phyloP scores from a whole-genome alignment of 2,113 vertebrate genomes.

The Paracanthobrama guichenoti region DNA sequence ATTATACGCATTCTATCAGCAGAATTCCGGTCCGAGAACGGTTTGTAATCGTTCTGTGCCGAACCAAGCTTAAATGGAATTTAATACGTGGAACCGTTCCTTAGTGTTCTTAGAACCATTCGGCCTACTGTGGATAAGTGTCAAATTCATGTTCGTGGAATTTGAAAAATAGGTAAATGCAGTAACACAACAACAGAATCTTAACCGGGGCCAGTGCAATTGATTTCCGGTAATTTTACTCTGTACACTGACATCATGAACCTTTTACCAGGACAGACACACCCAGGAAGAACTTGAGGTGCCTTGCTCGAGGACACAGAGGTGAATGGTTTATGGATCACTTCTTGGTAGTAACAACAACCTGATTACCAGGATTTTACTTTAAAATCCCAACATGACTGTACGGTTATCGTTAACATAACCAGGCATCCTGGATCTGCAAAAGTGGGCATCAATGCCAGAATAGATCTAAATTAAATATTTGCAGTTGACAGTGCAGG shows the following conservation, averaged over 20 bases:
- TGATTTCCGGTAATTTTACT: background rate
- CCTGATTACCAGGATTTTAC: background rate
- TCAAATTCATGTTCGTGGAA: background rate
- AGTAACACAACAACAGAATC: background rate
- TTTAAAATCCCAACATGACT: background rate
- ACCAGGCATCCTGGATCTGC: too few species aligned
- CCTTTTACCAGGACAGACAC: background rate
- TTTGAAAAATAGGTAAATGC: background rate
- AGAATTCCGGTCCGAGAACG: too few species aligned
- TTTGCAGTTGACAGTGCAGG: background rate
- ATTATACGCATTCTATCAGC: too few species aligned
- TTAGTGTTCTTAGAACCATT: too few species aligned
- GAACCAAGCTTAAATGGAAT: too few species aligned
- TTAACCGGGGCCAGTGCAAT: background rate
- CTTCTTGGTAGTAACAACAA: background rate
- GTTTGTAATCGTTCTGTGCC: too few species aligned
- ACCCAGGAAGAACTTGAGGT: background rate
- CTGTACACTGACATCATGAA: background rate
- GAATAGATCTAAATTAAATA: background rate
- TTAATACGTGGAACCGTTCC: too few species aligned
- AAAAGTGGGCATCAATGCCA: background rate
- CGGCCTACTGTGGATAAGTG: background rate
- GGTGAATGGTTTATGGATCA: background rate
- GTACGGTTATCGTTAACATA: background rate
- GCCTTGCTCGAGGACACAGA: background rate